phyloP scores from a whole-genome alignment of 1,140 invertebrate species.

The Philaenus spumarius region DNA sequence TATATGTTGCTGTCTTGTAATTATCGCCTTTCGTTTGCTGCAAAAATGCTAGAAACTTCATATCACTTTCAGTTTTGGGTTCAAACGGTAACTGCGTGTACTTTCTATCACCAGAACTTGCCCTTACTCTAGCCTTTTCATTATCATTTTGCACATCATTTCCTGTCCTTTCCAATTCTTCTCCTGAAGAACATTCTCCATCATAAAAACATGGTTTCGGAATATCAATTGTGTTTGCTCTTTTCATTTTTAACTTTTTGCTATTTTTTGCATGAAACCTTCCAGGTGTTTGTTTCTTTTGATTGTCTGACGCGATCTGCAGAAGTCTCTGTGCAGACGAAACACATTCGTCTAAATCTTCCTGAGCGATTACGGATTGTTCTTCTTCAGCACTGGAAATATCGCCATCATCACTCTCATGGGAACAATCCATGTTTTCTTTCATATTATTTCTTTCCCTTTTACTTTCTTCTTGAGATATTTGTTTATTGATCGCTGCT shows the following conservation, averaged over 20 bases:
- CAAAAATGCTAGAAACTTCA: slow-evolving; percentile 76
- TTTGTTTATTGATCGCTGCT: slow-evolving; percentile 42
- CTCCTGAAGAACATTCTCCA: slow-evolving; percentile 35
- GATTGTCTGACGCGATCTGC: slow-evolving; percentile 32
- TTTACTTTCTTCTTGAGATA: slow-evolving; percentile 29
- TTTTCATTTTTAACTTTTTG: slow-evolving; percentile 72
- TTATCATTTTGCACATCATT: slow-evolving; percentile 19
- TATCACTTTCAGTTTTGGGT: slow-evolving; percentile 76
- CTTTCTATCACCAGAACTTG: background rate
- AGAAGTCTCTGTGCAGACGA: slow-evolving; percentile 33
- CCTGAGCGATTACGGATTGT: background rate
- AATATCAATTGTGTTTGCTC: slow-evolving; percentile 82
- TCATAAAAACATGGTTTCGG: slow-evolving; percentile 58
- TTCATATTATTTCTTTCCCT: slow-evolving; percentile 12
- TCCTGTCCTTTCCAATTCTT: slow-evolving; percentile 29
- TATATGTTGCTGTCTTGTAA: slow-evolving; percentile 26
- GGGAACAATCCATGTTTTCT: background rate
- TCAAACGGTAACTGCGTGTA: slow-evolving; percentile 50
- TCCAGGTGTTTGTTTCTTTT: slow-evolving; percentile 34
- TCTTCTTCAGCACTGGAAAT: slow-evolving; percentile 32
- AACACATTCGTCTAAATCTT: slow-evolving; percentile 12
- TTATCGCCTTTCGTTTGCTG: slow-evolving; percentile 45
- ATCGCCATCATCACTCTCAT: slow-evolving; percentile 27
- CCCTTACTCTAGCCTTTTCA: slow-evolving; percentile 1
- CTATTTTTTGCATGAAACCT: slow-evolving; percentile 36